Evolutionary conservation across 1,140 invertebrate species (phyloP).

Genomic region (Macrosteles quadrilineatus): DNA sequence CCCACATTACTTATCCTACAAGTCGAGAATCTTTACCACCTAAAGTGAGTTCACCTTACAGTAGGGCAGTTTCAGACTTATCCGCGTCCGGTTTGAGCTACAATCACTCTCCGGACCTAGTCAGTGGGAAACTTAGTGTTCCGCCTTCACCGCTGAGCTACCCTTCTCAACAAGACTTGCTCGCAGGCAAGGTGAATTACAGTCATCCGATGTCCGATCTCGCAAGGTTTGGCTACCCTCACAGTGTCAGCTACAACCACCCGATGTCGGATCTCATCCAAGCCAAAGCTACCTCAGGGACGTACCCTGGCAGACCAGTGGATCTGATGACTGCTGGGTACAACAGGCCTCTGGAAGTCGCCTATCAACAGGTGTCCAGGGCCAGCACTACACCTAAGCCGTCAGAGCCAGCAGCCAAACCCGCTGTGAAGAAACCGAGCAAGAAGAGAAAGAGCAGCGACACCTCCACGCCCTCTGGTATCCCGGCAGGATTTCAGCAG

Average conservation of each 20-base stretch:
- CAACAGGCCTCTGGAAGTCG: slow-evolving; percentile 32
- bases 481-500: slow-evolving; percentile 53
- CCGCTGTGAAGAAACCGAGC: slow-evolving; percentile 35
- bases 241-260: slow-evolving; percentile 35
- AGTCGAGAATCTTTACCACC: slow-evolving; percentile 34
- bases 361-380: slow-evolving; percentile 24
- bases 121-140: slow-evolving; percentile 33
- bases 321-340: slow-evolving; percentile 31
- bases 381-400: slow-evolving; percentile 22
- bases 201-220: slow-evolving; percentile 40
- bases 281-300: slow-evolving; percentile 30
- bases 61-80: slow-evolving; percentile 34
- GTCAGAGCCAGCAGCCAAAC: slow-evolving; percentile 22
- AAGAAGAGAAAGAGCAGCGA: slow-evolving; percentile 46
- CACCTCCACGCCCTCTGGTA: slow-evolving; percentile 33
- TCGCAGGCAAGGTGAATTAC: slow-evolving; percentile 35
- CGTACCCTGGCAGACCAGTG: slow-evolving; percentile 30
- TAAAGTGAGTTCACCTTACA: slow-evolving; percentile 37
- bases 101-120: slow-evolving; percentile 25
- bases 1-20: slow-evolving; percentile 31
- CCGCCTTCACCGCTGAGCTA: slow-evolving; percentile 34
- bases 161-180: slow-evolving; percentile 29
- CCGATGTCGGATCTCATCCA: slow-evolving; percentile 40
- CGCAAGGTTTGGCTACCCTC: slow-evolving; percentile 37
- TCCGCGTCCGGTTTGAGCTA: slow-evolving; percentile 32